A percentile compares a stretch with the other conserved stretches of the same genome.
phyloP scores from a whole-genome alignment of 2,113 vertebrate genomes.

The Anguilla japonica region DNA sequence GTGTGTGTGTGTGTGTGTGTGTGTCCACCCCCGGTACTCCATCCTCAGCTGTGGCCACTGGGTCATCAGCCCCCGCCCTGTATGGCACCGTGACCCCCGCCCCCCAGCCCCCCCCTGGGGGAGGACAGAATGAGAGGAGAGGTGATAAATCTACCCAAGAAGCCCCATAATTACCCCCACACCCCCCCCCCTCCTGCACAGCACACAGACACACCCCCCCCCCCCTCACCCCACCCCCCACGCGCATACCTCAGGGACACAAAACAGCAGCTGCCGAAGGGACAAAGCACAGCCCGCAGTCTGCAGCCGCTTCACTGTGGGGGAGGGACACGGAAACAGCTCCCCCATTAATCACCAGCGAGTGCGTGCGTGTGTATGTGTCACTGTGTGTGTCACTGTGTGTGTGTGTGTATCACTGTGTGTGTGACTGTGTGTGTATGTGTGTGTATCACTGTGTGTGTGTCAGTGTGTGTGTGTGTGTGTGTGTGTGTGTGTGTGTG shows the following conservation, averaged over 20 bases:
- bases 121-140: background rate
- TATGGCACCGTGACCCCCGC: background rate
- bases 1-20: background rate
- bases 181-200: background rate
- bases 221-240: background rate
- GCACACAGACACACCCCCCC: background rate
- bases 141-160: constrained; percentile 10
- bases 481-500: too few species aligned
- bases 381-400: too few species aligned
- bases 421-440: too few species aligned
- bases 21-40: background rate
- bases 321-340: background rate
- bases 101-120: background rate
- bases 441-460: too few species aligned
- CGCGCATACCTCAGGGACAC: constrained; percentile 10
- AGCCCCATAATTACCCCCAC: constrained; percentile 7
- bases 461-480: too few species aligned
- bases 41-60: background rate
- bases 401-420: too few species aligned
- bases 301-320: background rate
- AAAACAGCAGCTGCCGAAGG: constrained; percentile 1
- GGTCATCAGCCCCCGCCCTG: background rate
- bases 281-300: background rate
- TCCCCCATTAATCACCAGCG: background rate
- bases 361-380: background rate